Evolutionary conservation across 2,797 vertebrate species (phyloP).

Genomic region (Zenarchopterus dispar): DNA sequence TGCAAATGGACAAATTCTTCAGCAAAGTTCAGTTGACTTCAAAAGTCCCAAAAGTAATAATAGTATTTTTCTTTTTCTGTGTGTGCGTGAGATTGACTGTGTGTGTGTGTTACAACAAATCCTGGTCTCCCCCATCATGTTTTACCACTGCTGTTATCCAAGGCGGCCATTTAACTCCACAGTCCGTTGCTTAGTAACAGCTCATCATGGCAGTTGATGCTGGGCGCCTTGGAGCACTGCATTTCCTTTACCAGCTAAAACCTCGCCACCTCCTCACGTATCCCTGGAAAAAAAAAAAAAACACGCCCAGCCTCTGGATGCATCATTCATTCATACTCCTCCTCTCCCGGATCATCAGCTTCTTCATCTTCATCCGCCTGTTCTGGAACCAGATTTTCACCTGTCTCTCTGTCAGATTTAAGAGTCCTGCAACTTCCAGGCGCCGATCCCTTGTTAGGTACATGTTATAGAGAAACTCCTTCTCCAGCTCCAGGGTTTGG

Average conservation of each 20-base stretch:
- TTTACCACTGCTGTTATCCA: slow-evolving; percentile 16
- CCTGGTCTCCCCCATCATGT: slow-evolving; percentile 37
- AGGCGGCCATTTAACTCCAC: slow-evolving; percentile 29
- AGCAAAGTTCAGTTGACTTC: slow-evolving; percentile 7
- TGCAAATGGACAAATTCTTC: slow-evolving; percentile 36
- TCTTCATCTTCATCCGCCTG: slow-evolving; percentile 97
- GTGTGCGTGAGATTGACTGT: too few species aligned
- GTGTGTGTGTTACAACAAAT: slow-evolving; percentile 48
- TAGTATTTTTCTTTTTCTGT: neutral
- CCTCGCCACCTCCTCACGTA: slow-evolving; percentile 17
- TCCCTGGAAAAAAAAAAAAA: slow-evolving; percentile 2
- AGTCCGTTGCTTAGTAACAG: slow-evolving; percentile 23
- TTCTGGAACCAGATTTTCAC: slow-evolving; percentile 98
- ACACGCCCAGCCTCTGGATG: slow-evolving; percentile 3
- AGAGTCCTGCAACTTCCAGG: slow-evolving; percentile 90
- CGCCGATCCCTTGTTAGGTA: slow-evolving; percentile 93
- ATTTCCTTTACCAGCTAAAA: slow-evolving; percentile 22
- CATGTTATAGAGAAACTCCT: slow-evolving; percentile 96
- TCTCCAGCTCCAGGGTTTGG: slow-evolving; percentile 95
- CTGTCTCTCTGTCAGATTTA: slow-evolving; percentile 93
- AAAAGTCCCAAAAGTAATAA: slow-evolving; percentile 8
- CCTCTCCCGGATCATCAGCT: slow-evolving; percentile 90
- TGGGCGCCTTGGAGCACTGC: slow-evolving; percentile 24
- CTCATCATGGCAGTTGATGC: slow-evolving; percentile 27
- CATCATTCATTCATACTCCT: slow-evolving; percentile 78